Base-by-base conservation (phyloP, 2,888 invertebrate species). In the Lepidocyrtinus sp. region DNA sequence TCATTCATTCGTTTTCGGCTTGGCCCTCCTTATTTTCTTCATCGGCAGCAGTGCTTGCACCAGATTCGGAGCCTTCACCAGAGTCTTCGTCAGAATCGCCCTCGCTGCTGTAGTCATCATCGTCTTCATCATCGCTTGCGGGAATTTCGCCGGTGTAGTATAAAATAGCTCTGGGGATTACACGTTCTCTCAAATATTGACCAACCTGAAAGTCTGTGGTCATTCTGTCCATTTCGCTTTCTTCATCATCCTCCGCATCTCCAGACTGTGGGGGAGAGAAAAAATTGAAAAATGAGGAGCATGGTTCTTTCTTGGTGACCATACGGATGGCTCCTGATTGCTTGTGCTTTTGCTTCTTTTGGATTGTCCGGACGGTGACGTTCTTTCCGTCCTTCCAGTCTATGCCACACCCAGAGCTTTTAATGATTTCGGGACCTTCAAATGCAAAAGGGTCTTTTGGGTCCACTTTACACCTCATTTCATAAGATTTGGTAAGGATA, bases 271-370 rank as follows among this genome's bases (percentile, higher is more conserved):
- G 98, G 61, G 98, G 98, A 86, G 92, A 93, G 90, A 99, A 99
- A 92, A 99, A 99, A 90, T 99, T 98, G 91, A 99, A 99, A 92
- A 99, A 99, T 0, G 98, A 98, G 89, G 98, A 98, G 75, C 95
- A 96, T 88, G 96, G 95, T 85, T 98, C 95, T 64, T 95, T 94
- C 91, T 97, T 98, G 62, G 95, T 96, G 85, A 98, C 94, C 15
- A 96, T 96, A 87, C 98, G 93, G 79, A 96, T 94, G 0, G 95
- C 94, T 68, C 97, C 97, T 83, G 95, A 93, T 59, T 95, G 95
- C 92, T 98, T 98, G 90, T 99, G 98, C 90, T 98, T 99, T 90
- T 99, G 98, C 90, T 97, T 98, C 46, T 81, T 98, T 89, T 96
- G 96, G 84, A 98, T 94, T 45, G 95, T 95, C 90, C 98, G 98